Percentiles rank a stretch among this genome's conserved stretches.
Evolutionary conservation across 2,113 vertebrate species (phyloP).

Genomic region (Caranx ignobilis): DNA sequence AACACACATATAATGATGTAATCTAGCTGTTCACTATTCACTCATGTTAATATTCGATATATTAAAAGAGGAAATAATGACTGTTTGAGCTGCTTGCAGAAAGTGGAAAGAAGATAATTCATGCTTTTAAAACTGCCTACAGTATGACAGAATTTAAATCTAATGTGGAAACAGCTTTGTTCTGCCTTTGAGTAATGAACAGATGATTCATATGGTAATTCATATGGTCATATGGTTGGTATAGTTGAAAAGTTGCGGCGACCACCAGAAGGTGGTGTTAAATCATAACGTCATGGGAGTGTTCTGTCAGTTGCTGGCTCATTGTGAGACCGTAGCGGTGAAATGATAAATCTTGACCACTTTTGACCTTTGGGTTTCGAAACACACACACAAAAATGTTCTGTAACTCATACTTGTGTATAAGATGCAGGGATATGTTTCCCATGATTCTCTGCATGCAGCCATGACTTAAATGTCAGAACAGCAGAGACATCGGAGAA

Average conservation of each 20-base stretch:
- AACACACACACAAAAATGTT: background rate
- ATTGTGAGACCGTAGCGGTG: background rate
- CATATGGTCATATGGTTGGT: no score
- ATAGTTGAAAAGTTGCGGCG: background rate
- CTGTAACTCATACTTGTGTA: slow-evolving; percentile 17
- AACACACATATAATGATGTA: background rate
- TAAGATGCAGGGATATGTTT: slow-evolving; percentile 26
- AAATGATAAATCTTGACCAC: slow-evolving; percentile 23
- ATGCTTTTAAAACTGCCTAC: background rate
- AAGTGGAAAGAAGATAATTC: background rate
- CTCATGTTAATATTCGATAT: background rate
- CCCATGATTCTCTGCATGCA: slow-evolving; percentile 46
- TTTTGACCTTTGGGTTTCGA: slow-evolving; percentile 57
- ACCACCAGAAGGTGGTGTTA: background rate
- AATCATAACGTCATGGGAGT: background rate
- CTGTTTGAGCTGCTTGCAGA: background rate
- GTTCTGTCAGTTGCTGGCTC: background rate
- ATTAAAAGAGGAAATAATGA: background rate
- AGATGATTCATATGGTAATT: background rate
- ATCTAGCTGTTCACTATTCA: background rate
- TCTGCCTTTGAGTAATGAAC: background rate
- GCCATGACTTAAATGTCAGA: slow-evolving; percentile 65
- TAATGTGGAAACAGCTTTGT: background rate
- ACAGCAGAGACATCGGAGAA: slow-evolving; percentile 26
- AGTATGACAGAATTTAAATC: background rate